These are phyloP conservation scores for Thumatha senex DNA, from an alignment of 2,888 invertebrate species.

Conservation along the genomic window DNA sequence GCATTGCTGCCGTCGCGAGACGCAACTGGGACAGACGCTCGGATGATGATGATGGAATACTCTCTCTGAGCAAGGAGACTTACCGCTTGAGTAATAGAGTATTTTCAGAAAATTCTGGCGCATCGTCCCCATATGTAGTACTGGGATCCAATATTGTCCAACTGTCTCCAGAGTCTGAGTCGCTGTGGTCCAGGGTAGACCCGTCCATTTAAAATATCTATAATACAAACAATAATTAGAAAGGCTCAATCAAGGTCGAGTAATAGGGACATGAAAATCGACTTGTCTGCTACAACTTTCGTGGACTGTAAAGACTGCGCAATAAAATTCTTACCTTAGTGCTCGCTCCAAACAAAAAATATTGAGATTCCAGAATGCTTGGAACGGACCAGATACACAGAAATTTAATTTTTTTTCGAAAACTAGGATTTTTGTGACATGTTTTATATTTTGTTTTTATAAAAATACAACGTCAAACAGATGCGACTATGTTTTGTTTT, in stretches of 20 bases:
- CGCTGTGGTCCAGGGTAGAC: slow-evolving; percentile 65
- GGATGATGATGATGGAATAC: too few relatives aligned
- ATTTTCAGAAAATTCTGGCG: slow-evolving; percentile 49
- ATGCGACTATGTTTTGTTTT: slow-evolving; percentile 49
- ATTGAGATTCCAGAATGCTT: slow-evolving; percentile 34
- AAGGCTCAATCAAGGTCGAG: slow-evolving; percentile 6
- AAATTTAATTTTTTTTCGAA: slow-evolving; percentile 50
- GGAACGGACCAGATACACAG: slow-evolving; percentile 48
- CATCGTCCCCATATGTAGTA: slow-evolving; percentile 52
- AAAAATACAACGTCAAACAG: slow-evolving; percentile 40
- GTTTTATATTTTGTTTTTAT: slow-evolving; percentile 53
- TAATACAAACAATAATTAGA: slow-evolving; percentile 13
- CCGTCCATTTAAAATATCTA: slow-evolving; percentile 64
- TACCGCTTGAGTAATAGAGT: slow-evolving; percentile 35
- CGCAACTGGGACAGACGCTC: too few relatives aligned
- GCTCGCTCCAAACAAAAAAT: slow-evolving; percentile 40
- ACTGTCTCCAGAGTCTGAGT: slow-evolving; percentile 81
- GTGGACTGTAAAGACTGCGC: slow-evolving; percentile 15
- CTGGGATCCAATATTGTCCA: slow-evolving; percentile 73
- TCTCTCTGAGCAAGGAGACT: slow-evolving; percentile 32
- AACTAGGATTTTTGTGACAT: slow-evolving; percentile 45
- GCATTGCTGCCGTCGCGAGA: too few relatives aligned
- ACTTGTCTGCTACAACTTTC: not conserved
- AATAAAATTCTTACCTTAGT: slow-evolving; percentile 40
- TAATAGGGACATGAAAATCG: slow-evolving; percentile 12